Percentiles rank a stretch among this genome's conserved stretches.
These are phyloP conservation scores for Tetanocera ferruginea DNA, from an alignment of 2,888 invertebrate genomes.

Conservation along the genomic window DNA sequence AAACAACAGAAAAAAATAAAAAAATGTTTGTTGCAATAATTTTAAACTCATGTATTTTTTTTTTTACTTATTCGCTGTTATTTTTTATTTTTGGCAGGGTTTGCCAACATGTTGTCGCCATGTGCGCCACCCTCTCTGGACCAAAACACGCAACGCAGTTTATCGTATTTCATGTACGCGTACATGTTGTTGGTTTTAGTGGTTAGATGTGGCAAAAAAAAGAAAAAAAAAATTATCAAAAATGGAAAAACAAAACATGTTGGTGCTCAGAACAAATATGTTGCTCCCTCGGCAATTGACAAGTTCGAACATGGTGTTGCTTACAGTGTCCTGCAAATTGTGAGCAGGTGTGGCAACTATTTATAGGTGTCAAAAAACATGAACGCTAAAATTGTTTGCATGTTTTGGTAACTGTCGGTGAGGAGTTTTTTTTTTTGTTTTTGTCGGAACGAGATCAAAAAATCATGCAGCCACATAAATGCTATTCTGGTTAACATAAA, in stretches of 20 bases:
- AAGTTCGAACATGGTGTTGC: background rate
- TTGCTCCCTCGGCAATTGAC: background rate
- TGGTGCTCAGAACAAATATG: background rate
- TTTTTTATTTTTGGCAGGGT: background rate
- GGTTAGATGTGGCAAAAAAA: conserved; percentile 2
- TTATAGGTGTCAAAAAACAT: conserved; percentile 3
- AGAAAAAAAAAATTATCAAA: background rate
- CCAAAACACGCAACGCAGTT: background rate
- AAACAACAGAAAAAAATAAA: too few species aligned
- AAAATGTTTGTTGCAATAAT: too few species aligned
- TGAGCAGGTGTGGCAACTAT: conserved; percentile 14
- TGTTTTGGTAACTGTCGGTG: background rate
- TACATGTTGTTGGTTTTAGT: conserved; percentile 42
- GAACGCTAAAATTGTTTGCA: background rate
- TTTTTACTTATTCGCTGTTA: background rate
- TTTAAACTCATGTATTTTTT: too few species aligned
- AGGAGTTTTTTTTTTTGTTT: background rate
- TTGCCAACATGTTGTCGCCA: background rate
- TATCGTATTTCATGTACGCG: conserved; percentile 13
- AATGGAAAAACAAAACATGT: background rate
- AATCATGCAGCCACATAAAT: too few species aligned
- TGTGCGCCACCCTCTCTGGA: background rate
- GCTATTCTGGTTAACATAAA: background rate
- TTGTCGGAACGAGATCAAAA: background rate
- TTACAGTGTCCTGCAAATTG: background rate